Evolutionary conservation across 2,888 invertebrate species (phyloP), one percentile per base, ranked within the genome.

Genomic region (Drosophila helvetica): DNA sequence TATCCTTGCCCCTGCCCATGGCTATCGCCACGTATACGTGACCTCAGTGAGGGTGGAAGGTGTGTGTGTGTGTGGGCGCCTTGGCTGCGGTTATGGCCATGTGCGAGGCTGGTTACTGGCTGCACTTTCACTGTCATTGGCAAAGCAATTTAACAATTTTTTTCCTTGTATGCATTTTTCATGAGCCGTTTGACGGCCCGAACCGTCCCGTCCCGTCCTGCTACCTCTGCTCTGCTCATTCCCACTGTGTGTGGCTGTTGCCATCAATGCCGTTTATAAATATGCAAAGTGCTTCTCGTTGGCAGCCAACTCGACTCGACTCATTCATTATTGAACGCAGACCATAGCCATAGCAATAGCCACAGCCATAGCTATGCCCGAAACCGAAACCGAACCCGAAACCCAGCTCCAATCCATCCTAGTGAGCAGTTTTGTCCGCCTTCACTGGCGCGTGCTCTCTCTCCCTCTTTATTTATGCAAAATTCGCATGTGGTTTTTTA

Each of bases 401-500:
- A 18, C 15, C 15, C 48, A 33, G 17, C 52, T 3, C 17, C 38
- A 53, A 4, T 38, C 10, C 38, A 38, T 38, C 22, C 54, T 30
- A 19, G 10, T 10, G 59, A 43, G 17, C 60, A 55, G 45, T 60
- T 55, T 18, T n/a, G 19, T 15, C 18, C 59, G 17, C 59, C 18
- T 46, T 62, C 48, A 71, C 45, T 68, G 30, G 73, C 63, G 73
- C 58, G 64, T 70, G 58, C 48, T 38, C 27, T 27, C 27, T 27
- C 27, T 25, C 25, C 25, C 42, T 53, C 63, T 72, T 72, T 67
- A 72, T 76, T 72, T 72, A 76, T 76, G 75, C 75, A 68, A 75
- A 75, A 72, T 75, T 75, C 62, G 76, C 76, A 75, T 76, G 76
- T 63, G 75, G 59, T 71, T 71, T 71, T 48, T 57, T 58, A 70